These are phyloP conservation scores for mouse (Mus musculus) DNA, from an alignment of 2,113 vertebrate species.

Conservation along the genomic window GRCm39 chr15:26250501-26251000, in stretches of 20 bases:
- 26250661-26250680: constrained; percentile 65
- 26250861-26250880: not conserved
- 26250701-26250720: not conserved
- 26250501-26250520: not conserved
- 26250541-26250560: constrained; percentile 8
- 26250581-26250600: not conserved
- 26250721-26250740: constrained; percentile 65
- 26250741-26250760: constrained; percentile 38
- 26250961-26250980: too few species aligned
- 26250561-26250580: not conserved
- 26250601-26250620: not conserved
- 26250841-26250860: not conserved
- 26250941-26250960: too few species aligned
- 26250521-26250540: not conserved
- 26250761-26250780: constrained; percentile 24
- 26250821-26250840: not conserved
- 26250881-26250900: too few species aligned
- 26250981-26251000: too few species aligned
- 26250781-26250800: not conserved
- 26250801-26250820: not conserved
- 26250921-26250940: too few species aligned
- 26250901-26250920: too few species aligned
- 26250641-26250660: constrained; percentile 48
- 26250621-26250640: constrained; percentile 53
- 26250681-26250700: constrained; percentile 39